phyloP scores from a whole-genome alignment of 2,113 vertebrate species.

The Lamprotornis superbus region DNA sequence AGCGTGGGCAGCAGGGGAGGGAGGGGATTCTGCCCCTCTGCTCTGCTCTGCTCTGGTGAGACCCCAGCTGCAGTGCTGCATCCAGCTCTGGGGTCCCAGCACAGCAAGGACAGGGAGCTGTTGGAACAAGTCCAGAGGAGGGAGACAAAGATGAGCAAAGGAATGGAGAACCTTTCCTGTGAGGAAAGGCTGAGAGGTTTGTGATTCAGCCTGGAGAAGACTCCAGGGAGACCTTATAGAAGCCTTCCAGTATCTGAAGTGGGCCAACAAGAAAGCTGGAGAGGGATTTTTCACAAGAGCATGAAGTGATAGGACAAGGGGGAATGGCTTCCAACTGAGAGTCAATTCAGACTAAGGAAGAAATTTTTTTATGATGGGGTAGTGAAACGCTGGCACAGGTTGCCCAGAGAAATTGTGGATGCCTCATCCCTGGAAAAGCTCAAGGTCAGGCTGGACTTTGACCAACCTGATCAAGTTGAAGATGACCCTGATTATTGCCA shows the following conservation, averaged over 20 bases:
- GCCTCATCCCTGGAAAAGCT: not conserved
- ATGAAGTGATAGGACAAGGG: not conserved
- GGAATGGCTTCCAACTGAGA: not conserved
- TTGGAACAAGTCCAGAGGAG: accelerated
- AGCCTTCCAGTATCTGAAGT: not conserved
- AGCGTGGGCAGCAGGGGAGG: accelerated
- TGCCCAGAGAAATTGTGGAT: not conserved
- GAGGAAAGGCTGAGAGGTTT: not conserved
- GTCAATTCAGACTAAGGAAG: not conserved
- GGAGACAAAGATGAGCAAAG: not conserved
- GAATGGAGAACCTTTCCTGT: not conserved
- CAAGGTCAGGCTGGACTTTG: not conserved
- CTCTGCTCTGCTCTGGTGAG: not conserved
- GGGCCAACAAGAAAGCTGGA: not conserved
- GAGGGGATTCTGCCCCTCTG: not conserved
- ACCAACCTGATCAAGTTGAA: not conserved
- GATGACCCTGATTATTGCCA: not conserved
- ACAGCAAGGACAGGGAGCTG: accelerated
- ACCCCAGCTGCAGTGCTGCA: accelerated
- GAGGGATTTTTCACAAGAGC: not conserved
- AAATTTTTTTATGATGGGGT: not conserved
- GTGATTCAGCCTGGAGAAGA: not conserved
- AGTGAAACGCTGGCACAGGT: not conserved
- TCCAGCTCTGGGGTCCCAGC: not conserved
- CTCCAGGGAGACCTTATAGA: not conserved